A percentile compares a stretch with the other conserved stretches of the same genome.
These are phyloP conservation scores for Azemiops feae DNA, from an alignment of 2,113 vertebrate species.

Conservation along the genomic window DNA sequence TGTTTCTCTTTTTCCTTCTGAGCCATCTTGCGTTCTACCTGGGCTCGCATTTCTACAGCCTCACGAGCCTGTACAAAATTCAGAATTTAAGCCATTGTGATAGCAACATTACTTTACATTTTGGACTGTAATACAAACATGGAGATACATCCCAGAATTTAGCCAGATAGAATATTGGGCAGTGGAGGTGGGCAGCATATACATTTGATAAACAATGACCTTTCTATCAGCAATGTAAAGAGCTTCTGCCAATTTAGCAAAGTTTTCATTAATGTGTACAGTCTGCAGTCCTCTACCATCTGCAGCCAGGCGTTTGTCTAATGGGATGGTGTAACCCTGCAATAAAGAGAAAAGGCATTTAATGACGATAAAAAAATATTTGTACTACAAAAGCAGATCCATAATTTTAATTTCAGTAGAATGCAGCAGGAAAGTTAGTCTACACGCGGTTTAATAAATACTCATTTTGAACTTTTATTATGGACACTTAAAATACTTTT, in stretches of 20 bases:
- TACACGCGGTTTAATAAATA: not conserved
- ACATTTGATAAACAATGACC: constrained; percentile 66
- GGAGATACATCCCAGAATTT: not conserved
- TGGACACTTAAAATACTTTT: not conserved
- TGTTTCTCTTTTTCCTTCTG: constrained; percentile 99
- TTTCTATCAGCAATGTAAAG: constrained; percentile 98
- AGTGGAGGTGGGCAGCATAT: not conserved
- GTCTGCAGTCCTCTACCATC: constrained; percentile 95
- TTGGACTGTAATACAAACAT: not conserved
- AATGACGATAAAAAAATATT: constrained; percentile 14
- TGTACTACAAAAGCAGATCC: not conserved
- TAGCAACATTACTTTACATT: not conserved
- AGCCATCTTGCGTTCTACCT: constrained; percentile 98
- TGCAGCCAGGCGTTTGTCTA: constrained; percentile 95
- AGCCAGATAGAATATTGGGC: not conserved
- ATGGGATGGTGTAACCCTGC: constrained; percentile 97
- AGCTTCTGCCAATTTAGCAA: constrained; percentile 95
- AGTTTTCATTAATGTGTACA: constrained; percentile 98
- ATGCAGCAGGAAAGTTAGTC: not conserved
- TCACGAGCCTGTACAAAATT: constrained; percentile 83
- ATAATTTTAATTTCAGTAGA: constrained; percentile 11
- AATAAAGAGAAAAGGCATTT: constrained; percentile 23
- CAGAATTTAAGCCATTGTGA: not conserved
- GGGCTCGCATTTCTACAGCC: constrained; percentile 97
- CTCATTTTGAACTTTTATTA: not conserved